Base-by-base conservation (phyloP, 2,888 invertebrate species). In the Heliconius sara region DNA sequence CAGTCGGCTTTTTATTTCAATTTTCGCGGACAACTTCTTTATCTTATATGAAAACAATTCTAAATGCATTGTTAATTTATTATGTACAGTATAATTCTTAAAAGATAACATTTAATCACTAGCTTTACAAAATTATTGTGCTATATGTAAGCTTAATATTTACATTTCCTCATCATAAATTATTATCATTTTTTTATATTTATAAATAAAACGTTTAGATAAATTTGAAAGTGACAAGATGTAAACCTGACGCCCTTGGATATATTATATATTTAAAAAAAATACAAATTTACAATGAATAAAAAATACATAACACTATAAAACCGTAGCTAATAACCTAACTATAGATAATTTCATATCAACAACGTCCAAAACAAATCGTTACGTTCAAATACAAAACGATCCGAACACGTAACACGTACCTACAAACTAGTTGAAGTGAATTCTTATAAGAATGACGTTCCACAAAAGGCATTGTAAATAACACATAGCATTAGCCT, bases 401-500 rank as follows among this genome's bases (percentile, higher is more conserved):
- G 47, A 52, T 67, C 65, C 19, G 43, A 65, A 71, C 68, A 52
- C 65, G 65, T 5, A 60, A 60, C 12, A 60, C 67, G 60, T 79
- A 60, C 67, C 9, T 34, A 68, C 66, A 76, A 79, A 79, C 76
- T 82, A 81, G 81, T 78, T 74, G 66, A 43, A 25, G n/a, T 43
- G 25, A 73, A 80, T 80, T 84, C 90, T 87, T 89, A 89, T 88
- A 89, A 89, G 91, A 91, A 89, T 87, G 82, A 82, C 82, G 81
- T 85, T 83, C 84, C 89, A 93, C 91, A 93, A 92, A 90, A 86
- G 52, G 87, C 86, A 91, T 92, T 92, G 91, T 92, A 83, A 91
- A 84, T 88, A 90, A 92, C 91, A 92, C 91, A 92, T 92, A 91
- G 92, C 93, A 91, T 92, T 92, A 92, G 89, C 84, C 73, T 85